Percentiles rank a stretch among this genome's conserved stretches.
phyloP scores from a whole-genome alignment of 2,888 invertebrate species.

The Pollenia angustigena region DNA sequence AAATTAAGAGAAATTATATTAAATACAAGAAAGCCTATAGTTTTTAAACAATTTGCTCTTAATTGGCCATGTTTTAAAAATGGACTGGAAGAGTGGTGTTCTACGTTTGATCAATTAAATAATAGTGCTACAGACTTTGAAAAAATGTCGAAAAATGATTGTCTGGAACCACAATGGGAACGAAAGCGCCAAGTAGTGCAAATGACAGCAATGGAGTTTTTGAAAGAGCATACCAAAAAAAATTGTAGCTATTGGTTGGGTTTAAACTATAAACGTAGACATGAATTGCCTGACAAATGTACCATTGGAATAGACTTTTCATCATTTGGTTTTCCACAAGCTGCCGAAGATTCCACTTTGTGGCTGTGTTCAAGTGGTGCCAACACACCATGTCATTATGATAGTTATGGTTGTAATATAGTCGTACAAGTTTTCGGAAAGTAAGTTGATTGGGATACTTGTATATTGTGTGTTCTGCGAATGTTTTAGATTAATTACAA shows the following conservation, averaged over 20 bases:
- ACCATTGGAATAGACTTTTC: conserved; percentile 87
- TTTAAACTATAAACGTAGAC: conserved; percentile 80
- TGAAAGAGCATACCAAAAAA: conserved; percentile 81
- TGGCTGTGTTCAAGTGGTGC: conserved; percentile 95
- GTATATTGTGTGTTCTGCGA: neutral
- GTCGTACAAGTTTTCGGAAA: conserved; percentile 94
- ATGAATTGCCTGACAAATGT: conserved; percentile 78
- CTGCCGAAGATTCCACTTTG: conserved; percentile 90
- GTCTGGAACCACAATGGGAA: conserved; percentile 91
- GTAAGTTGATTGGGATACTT: conserved; percentile 84
- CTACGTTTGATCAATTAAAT: conserved; percentile 74
- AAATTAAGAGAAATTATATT: conserved; percentile 80
- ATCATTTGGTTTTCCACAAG: conserved; percentile 89
- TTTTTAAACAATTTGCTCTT: conserved; percentile 78
- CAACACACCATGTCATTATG: conserved; percentile 97
- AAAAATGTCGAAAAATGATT: conserved; percentile 74
- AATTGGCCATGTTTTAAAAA: conserved; percentile 81
- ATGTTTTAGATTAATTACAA: too few relatives aligned
- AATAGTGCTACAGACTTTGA: conserved; percentile 76
- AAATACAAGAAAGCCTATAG: conserved; percentile 80
- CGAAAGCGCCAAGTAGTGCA: conserved; percentile 86
- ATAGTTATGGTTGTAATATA: conserved; percentile 97
- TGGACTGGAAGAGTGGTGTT: conserved; percentile 80
- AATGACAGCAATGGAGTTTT: conserved; percentile 88
- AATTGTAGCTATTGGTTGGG: conserved; percentile 79